Conservation (phyloP, 2,888 invertebrate genomes). For the Mechanitis messenoides region DNA sequence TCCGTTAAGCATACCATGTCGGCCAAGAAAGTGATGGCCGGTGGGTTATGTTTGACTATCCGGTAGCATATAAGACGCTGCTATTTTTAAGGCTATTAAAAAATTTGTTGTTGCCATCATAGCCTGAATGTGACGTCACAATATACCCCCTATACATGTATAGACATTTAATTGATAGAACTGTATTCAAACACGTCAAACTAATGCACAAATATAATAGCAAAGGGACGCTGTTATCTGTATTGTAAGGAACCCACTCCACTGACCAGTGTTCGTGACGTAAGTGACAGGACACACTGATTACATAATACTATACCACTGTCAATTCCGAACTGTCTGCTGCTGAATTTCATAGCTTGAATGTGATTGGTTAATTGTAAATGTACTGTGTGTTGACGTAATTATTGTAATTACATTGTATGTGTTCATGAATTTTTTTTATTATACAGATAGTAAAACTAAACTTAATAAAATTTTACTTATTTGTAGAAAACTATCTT, state of each 20-base stretch:
- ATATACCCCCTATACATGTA: too few species aligned
- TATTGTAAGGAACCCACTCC: neutral
- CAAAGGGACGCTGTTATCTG: neutral
- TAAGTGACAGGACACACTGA: neutral
- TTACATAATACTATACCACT: neutral
- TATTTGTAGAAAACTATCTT: too few species aligned
- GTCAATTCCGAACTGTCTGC: neutral
- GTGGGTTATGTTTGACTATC: too few species aligned
- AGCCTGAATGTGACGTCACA: too few species aligned
- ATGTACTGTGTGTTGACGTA: neutral
- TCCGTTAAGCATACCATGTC: too few species aligned
- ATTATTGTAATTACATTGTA: neutral
- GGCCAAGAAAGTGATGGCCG: too few species aligned
- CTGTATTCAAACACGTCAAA: neutral
- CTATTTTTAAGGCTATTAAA: too few species aligned
- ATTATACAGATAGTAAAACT: too few species aligned
- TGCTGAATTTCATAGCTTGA: neutral
- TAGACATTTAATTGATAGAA: too few species aligned
- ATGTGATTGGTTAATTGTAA: neutral
- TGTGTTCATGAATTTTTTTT: neutral
- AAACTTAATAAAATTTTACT: neutral
- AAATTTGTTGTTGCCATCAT: too few species aligned
- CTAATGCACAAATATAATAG: neutral
- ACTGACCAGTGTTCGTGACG: constrained; percentile 1
- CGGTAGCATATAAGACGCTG: too few species aligned